Conservation (phyloP, 2,888 invertebrate species). For the Scaptomyza polygonia region DNA sequence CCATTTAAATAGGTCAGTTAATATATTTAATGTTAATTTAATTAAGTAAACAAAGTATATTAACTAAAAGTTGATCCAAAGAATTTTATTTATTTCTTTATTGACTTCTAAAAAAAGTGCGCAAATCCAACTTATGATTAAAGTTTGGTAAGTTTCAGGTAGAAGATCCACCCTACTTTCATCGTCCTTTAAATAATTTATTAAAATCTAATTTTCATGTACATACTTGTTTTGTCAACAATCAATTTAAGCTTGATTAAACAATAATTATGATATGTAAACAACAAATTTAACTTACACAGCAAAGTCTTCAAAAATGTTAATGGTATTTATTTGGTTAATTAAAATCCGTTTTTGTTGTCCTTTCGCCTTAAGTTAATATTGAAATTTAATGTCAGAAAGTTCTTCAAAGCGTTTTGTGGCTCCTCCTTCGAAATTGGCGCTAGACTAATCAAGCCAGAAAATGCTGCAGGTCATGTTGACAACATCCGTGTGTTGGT, state of each 20-base stretch:
- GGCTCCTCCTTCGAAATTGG: conserved; percentile 20
- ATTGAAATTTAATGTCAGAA: conserved; percentile 52
- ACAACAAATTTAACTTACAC: conserved; percentile 36
- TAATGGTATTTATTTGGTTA: conserved; percentile 47
- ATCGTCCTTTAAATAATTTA: background rate
- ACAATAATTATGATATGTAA: conserved; percentile 34
- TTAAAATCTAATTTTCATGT: background rate
- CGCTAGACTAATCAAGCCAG: conserved; percentile 49
- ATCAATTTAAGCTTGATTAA: conserved; percentile 27
- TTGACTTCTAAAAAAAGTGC: too few relatives aligned
- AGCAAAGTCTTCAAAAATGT: conserved; percentile 29
- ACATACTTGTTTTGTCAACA: conserved; percentile 12
- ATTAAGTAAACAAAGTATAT: too few relatives aligned
- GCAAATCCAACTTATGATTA: too few relatives aligned
- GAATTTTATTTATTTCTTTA: too few relatives aligned
- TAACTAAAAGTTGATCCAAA: too few relatives aligned
- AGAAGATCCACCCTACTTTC: background rate
- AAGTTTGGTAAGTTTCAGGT: too few relatives aligned
- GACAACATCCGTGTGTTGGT: conserved; percentile 25
- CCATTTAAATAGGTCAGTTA: too few relatives aligned
- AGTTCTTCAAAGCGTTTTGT: conserved; percentile 62
- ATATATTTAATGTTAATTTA: too few relatives aligned
- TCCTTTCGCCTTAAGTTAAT: conserved; percentile 58
- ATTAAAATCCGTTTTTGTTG: conserved; percentile 67
- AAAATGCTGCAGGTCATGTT: conserved; percentile 50